phyloP scores from a whole-genome alignment of 2,113 vertebrate genomes.

The Hypomesus transpacificus region DNA sequence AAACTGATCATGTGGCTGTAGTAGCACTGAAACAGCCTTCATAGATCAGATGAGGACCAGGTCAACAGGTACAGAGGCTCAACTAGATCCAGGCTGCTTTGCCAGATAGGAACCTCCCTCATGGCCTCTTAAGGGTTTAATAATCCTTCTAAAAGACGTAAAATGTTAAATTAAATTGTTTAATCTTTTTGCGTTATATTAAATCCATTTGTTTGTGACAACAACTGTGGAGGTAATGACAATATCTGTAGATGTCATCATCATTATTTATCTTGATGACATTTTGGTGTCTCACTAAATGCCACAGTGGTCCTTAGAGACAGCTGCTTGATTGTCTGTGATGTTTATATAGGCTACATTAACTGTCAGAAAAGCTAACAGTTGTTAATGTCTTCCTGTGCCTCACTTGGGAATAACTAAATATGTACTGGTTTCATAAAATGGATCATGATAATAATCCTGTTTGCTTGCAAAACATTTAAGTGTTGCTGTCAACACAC shows the following conservation, averaged over 20 bases:
- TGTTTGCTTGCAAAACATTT: not conserved
- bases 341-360: constrained; percentile 58
- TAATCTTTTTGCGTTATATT: constrained; percentile 72
- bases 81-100: constrained; percentile 16
- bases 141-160: constrained; percentile 61
- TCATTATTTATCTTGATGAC: constrained; percentile 71
- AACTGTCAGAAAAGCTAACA: constrained; percentile 47
- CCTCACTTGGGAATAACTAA: not conserved
- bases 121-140: constrained; percentile 55
- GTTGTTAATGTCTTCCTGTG: constrained; percentile 19
- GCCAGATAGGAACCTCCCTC: constrained; percentile 29
- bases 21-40: not conserved
- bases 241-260: constrained; percentile 65
- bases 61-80: not conserved
- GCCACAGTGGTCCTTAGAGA: constrained; percentile 65
- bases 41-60: no score
- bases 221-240: constrained; percentile 63
- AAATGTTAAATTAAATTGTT: constrained; percentile 69
- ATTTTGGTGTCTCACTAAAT: constrained; percentile 61
- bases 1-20: not conserved
- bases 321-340: constrained; percentile 41
- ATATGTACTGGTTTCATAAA: not conserved
- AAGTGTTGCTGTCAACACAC: not conserved
- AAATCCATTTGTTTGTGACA: constrained; percentile 76
- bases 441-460: constrained; percentile 1